Evolutionary conservation across 1,140 invertebrate species (phyloP), one percentile per base, ranked within the genome.

Genomic region (Aricia agestis): DNA sequence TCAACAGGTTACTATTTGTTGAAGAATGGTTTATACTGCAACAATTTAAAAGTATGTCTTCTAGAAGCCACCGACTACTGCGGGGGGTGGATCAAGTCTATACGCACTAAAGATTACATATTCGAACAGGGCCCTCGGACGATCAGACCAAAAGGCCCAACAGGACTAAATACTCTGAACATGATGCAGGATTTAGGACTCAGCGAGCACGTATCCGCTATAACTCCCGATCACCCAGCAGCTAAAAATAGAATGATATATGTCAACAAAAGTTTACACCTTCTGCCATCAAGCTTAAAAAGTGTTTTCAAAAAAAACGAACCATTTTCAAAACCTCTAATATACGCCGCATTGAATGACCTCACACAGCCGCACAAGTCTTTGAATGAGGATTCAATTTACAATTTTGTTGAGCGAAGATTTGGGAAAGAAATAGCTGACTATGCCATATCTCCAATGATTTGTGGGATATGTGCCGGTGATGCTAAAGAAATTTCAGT

Each of bases 381-480:
- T 66, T 83, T 93, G 19, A 88, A 94, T 9, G 97, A 98, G 87
- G 97, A 98, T 82, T 96, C 95, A 63, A 94, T 98, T 71, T 96
- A 98, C 82, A 94, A 94, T 85, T 99, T 99, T 90, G 92, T 95
- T 1, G 85, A 94, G 67, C 92, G 97, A n/a, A 92, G 98, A 76
- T 95, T 98, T 85, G 97, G 97, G 3, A 89, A 92, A 79, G 96
- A 98, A 84, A 85, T 98, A 32, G 97, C 98, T 0, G 95, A 98
- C 76, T 97, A 96, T 92, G 91, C 95, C 0, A 94, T 97, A 36
- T 95, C 97, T 83, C 95, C 98, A 6, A 92, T 99, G 91, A 95
- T 98, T 73, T 96, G 97, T 85, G 98, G 98, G 15, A 97, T 99
- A 73, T 98, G 95, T 93, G 98, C 97, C 2, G 98, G 98, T 0